Evolutionary conservation across 1,140 invertebrate genomes (phyloP), one percentile per base, ranked within the genome.

Genomic region (Plutomurus gul): DNA sequence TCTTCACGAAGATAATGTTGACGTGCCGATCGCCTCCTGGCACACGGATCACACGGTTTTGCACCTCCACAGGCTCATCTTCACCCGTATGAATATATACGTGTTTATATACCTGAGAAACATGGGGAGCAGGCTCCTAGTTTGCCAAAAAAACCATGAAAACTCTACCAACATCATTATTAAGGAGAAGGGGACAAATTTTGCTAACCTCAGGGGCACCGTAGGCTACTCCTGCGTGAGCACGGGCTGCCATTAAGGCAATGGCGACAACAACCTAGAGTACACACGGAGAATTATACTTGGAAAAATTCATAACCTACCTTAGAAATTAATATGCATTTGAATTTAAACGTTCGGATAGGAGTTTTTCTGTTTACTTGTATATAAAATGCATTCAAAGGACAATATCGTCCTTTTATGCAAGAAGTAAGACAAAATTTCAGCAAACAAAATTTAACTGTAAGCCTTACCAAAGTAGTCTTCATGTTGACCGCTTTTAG

Each of bases 11-110:
- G 36, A 79, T 79, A n/a, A 79, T 79, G 20, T 75, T 79, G 16
- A 75, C 78, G 47, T 79, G 56, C 22, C 71, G 75, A 47, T 71
- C 51, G 60, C 78, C 78, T 40, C 78, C 78, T 37, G 78, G 78
- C 11, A 79, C 73, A 13, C 73, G 47, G 30, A 79, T 79, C 4
- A 39, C 22, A 1, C 51, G 18, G 39, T 11, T 49, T 71, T 75
- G 72, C 3, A 20, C 27, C 18, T 79, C 78, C 16, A 22, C 40
- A 3, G 78, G 72, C 36, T 79, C 76, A 73, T 78, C 78, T 13
- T 72, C 49, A 56, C 22, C 40, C 8, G 8, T 18, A 39, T 43
- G 65, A 27, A 75, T 37, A 49, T 49, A n/a, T 20, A 20, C 11
- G 3, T n/a, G 20, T 18, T 49, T 11, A n/a, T 2, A 49, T n/a